Conservation (phyloP, 2,113 vertebrate species). For the Alexandromys fortis region DNA sequence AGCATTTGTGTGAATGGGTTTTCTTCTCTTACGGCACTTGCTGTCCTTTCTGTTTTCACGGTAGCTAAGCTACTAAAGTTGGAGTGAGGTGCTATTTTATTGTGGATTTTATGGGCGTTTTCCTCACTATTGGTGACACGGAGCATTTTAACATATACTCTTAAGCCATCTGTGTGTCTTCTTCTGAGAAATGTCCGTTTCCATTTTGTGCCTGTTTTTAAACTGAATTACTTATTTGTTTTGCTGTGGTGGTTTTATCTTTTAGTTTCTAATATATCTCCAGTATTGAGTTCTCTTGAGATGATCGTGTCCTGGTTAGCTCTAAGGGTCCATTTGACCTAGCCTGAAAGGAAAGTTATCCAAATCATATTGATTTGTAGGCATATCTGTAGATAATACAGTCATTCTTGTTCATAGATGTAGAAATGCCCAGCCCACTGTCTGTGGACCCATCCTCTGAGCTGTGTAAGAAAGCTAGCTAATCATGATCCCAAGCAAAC, state of each 20-base stretch:
- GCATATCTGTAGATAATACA: not conserved
- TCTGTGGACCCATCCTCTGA: no score
- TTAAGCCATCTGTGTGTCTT: not conserved
- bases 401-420: no score
- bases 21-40: not conserved
- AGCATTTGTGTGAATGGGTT: not conserved
- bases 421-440: no score
- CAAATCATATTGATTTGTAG: not conserved
- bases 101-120: not conserved
- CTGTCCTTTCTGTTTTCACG: not conserved
- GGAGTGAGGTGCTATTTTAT: not conserved
- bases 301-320: not conserved
- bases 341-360: not conserved
- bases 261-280: not conserved
- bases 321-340: not conserved
- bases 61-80: not conserved
- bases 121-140: not conserved
- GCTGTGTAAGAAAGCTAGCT: not conserved
- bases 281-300: not conserved
- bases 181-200: not conserved
- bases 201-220: not conserved
- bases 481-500: not conserved
- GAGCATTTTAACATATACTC: not conserved
- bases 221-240: not conserved
- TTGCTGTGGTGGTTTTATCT: not conserved